Evolutionary conservation across 2,888 invertebrate species (phyloP).

Genomic region (Acheta domesticus): DNA sequence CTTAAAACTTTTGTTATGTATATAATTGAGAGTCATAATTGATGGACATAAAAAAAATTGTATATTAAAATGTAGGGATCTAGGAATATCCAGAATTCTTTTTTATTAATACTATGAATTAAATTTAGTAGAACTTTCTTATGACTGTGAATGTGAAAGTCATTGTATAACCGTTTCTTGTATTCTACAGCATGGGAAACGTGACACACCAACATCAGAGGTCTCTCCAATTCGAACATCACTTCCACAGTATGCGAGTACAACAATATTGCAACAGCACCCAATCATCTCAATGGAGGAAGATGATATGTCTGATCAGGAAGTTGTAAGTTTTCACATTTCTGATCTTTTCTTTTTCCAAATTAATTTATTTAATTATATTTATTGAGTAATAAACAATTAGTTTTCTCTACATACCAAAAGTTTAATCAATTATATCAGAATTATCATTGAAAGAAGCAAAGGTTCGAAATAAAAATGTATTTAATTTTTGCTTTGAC

Average conservation of each 20-base stretch:
- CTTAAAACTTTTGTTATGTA: too few relatives aligned
- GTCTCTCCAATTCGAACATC: slow-evolving; percentile 12
- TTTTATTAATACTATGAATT: not conserved
- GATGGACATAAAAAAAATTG: too few relatives aligned
- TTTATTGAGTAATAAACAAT: not conserved
- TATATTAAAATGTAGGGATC: not conserved
- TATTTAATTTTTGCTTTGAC: not conserved
- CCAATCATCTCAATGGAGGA: slow-evolving; percentile 95
- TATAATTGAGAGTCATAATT: too few relatives aligned
- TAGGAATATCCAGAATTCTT: not conserved
- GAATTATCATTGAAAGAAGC: not conserved
- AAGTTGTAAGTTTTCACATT: slow-evolving; percentile 57
- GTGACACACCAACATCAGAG: slow-evolving; percentile 4
- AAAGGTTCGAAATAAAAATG: slow-evolving; percentile 7
- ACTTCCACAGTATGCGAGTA: slow-evolving; percentile 23
- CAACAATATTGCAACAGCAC: slow-evolving; percentile 52
- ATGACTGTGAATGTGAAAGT: not conserved
- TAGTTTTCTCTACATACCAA: slow-evolving; percentile 18
- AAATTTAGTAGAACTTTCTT: not conserved
- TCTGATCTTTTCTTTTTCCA: too few relatives aligned
- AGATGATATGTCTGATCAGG: slow-evolving; percentile 85
- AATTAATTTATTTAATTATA: too few relatives aligned
- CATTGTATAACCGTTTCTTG: not conserved
- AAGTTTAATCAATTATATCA: not conserved
- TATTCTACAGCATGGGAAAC: not conserved